Conservation (phyloP, 2,113 vertebrate species). For the Sphaerodactylus townsendi region DNA sequence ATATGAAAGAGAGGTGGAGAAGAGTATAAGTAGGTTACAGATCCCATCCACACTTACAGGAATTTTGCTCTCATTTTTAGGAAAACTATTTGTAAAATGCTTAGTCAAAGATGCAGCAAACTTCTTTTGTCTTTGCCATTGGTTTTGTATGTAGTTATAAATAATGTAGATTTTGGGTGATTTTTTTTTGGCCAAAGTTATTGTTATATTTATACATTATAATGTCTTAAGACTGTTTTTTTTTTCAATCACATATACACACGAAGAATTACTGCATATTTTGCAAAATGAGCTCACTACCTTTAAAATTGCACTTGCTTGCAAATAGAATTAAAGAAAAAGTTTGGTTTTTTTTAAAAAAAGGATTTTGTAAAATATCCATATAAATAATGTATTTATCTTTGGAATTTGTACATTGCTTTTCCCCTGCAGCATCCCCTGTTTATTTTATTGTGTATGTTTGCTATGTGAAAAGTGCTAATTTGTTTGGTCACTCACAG, state of each 20-base stretch:
- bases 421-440: conserved; percentile 66
- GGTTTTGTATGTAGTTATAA: conserved; percentile 93
- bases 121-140: conserved; percentile 86
- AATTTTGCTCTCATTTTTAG: conserved; percentile 83
- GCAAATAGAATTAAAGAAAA: conserved; percentile 78
- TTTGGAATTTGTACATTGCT: conserved; percentile 95
- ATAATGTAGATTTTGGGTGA: conserved; percentile 86
- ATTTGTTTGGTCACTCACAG: conserved; percentile 86
- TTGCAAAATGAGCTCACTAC: conserved; percentile 89
- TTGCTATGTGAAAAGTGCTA: conserved; percentile 89
- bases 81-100: conserved; percentile 81
- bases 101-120: conserved; percentile 80
- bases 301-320: conserved; percentile 83
- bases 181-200: conserved; percentile 89
- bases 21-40: conserved; percentile 44
- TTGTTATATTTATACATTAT: conserved; percentile 95
- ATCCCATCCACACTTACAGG: conserved; percentile 53
- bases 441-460: conserved; percentile 94
- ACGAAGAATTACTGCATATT: conserved; percentile 84
- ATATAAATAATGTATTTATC: conserved; percentile 99
- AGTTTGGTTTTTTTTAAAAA: conserved; percentile 75
- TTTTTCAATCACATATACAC: conserved; percentile 84
- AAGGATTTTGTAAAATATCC: conserved; percentile 95
- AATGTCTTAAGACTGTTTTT: conserved; percentile 94
- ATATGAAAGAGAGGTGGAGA: conserved; percentile 19